These are phyloP conservation scores for Semaprochilodus insignis DNA, from an alignment of 2,797 vertebrate genomes.

Conservation along the genomic window DNA sequence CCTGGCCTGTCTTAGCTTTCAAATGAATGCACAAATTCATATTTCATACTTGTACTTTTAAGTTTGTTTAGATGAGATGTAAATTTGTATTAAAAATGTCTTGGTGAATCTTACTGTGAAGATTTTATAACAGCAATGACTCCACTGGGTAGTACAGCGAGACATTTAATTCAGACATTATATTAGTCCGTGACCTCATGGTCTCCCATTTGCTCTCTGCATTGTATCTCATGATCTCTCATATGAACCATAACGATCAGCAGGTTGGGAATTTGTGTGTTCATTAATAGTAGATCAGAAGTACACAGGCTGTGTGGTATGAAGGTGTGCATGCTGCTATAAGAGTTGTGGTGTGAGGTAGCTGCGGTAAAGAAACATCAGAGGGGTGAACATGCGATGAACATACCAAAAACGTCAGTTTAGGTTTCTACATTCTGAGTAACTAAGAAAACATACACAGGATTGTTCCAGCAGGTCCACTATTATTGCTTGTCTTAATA, in stretches of 20 bases:
- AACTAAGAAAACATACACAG: neutral
- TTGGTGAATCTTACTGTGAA: neutral
- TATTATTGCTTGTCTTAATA: no score
- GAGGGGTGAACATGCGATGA: neutral
- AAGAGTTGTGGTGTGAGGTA: neutral
- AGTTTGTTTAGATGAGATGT: neutral
- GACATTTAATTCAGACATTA: neutral
- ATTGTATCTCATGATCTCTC: slow-evolving; percentile 7
- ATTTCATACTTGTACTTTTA: neutral
- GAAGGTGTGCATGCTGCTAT: neutral
- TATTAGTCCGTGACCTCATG: neutral
- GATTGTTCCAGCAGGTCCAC: neutral
- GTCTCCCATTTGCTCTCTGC: neutral
- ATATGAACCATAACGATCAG: slow-evolving; percentile 2
- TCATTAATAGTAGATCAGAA: neutral
- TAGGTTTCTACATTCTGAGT: no score
- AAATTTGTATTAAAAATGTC: neutral
- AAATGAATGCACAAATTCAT: neutral
- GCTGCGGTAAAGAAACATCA: neutral
- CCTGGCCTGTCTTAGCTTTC: neutral
- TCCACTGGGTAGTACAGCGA: neutral
- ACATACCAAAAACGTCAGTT: no score
- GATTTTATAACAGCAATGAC: slow-evolving; percentile 8
- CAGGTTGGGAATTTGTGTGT: neutral
- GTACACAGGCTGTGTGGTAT: neutral